Base-by-base conservation (phyloP, 2,797 vertebrate species). In the Danio albolineatus region DNA sequence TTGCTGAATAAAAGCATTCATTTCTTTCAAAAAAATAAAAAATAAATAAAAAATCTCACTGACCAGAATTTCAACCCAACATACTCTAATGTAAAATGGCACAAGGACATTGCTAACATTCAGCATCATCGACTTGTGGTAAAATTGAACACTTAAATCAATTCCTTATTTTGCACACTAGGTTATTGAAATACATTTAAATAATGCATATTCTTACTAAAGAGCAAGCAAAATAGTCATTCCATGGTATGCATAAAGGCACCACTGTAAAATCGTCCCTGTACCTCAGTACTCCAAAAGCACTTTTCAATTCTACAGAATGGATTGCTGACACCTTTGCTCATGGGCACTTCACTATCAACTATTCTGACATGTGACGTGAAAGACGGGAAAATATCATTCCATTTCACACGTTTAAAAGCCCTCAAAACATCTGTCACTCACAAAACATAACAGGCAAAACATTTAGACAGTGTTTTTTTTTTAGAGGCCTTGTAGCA, bases 381-480 rank as follows among this genome's bases (percentile, higher is more conserved):
- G 54, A 59, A 43, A 43, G 41, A 28, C 10, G 51, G 17, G 54
- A 61, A 44, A 59, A 73, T 59, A 44, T 46, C 13, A 28, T 8
- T 73, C 70, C 54, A 44, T 44, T 59, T 59, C 8, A 73, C 17
- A 28, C 38, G 56, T 72, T 56, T 13, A 72, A 72, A 4, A 21
- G 51, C 51, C 49, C 69, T 72, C 17, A 41, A 51, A 51, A 51
- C 48, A 69, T 69, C 38, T 51, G 46, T 51, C 65, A 67, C 65
- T 51, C 46, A 49, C 39, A 64, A 44, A 64, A 44, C 61, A 64
- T 17, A 5, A 51, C 0, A 8, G 12, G 5, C 14, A 69, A 51
- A 21, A 72, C 51, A 72, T 43, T 56, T 72, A 72, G 69, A 71
- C 49, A 21, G 17, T 19, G 28, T 9, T 5, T 65, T 28, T 5